Evolutionary conservation across 2,113 vertebrate genomes (phyloP), one percentile per base, ranked within the genome.

Genomic region (Columbina picui): DNA sequence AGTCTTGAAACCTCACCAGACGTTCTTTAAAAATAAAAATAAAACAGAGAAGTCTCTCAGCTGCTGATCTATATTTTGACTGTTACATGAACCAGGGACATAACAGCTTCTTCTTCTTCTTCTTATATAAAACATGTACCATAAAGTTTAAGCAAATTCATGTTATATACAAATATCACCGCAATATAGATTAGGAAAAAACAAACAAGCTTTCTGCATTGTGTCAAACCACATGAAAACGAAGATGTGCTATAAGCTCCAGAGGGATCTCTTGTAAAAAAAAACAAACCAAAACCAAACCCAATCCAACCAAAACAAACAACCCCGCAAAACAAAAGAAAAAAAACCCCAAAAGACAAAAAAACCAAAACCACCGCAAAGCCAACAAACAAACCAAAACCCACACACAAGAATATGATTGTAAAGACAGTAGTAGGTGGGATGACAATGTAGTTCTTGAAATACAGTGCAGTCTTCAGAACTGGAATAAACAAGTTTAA

Each of bases 201-300:
- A 20, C 1, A 57, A 79, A 38, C 1, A 65, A 14, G 14, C 14
- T 65, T 27, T 43, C 20, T 36, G 29, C 7, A 17, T 70, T 53
- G 30, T 57, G 7, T 39, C 53, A 69, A 83, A 27, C 7, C 14
- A 43, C 3, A 7, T n/a, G 57, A 22, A 69, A 84, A 49, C 3
- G 20, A 77, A 2, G 2, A 55, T n/a, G 10, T 6, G 4, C 13
- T 75, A 5, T 1, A 34, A 2, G 4, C 5, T 49, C 23, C 38
- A 68, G 11, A 70, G 12, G 57, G 1, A 2, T 25, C 21, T 61
- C 29, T 41, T 38, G 21, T 7, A 70, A 47, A 67, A 34, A 2
- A 5, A 53, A 18, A 2, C 39, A 13, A 17, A 41, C 8, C 30
- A 34, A 69, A 38, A 17, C 2, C 3, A 30, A 20, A 32, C 26